Conservation (phyloP, 2,113 vertebrate genomes). For the Salvator merianae region DNA sequence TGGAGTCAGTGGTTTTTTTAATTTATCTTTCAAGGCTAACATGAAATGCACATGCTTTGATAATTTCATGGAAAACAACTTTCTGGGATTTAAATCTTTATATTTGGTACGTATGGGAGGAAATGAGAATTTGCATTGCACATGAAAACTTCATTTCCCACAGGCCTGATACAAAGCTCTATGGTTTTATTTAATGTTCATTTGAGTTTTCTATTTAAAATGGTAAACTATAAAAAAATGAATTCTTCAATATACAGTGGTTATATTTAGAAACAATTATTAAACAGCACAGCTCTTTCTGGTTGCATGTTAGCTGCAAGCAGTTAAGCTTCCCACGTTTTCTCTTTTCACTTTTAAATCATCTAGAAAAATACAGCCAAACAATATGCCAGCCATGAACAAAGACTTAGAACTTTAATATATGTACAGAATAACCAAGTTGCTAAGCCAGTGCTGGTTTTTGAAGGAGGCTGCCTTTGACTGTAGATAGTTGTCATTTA, state of each 20-base stretch:
- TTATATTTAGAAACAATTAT: background rate
- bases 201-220: background rate
- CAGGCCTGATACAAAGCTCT: background rate
- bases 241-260: background rate
- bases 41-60: background rate
- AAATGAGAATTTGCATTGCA: slow-evolving; percentile 17
- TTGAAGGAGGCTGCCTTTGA: background rate
- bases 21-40: slow-evolving; percentile 9
- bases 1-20: slow-evolving; percentile 1
- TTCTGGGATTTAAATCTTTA: background rate
- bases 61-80: background rate
- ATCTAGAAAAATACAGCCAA: background rate
- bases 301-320: background rate
- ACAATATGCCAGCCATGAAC: background rate
- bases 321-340: background rate
- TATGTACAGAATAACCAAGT: background rate
- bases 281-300: too few species aligned
- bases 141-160: background rate
- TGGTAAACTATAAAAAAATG: background rate
- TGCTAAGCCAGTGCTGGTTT: background rate
- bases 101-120: background rate
- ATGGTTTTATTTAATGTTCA: background rate
- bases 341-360: background rate
- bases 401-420: background rate
- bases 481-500: slow-evolving; percentile 17